Evolutionary conservation across 2,888 invertebrate genomes (phyloP).

Genomic region (Listrodromus nycthemerus): DNA sequence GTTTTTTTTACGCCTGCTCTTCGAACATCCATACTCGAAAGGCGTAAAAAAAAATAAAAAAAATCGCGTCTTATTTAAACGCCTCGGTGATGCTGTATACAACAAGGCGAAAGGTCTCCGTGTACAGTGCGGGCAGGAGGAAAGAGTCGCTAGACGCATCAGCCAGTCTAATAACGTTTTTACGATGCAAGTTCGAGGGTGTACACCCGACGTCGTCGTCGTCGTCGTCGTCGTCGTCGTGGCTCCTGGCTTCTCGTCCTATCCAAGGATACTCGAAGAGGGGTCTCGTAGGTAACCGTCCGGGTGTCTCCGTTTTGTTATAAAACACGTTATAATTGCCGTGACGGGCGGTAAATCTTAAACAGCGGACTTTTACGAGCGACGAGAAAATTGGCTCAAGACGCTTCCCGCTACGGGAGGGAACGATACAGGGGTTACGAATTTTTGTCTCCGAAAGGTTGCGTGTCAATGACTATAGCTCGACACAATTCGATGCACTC

Average conservation of each 20-base stretch:
- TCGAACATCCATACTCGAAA: conserved; percentile 73
- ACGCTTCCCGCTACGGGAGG: conserved; percentile 72
- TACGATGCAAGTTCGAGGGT: conserved; percentile 83
- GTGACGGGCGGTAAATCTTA: conserved; percentile 82
- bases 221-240: conserved; percentile 54
- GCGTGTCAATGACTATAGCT: conserved; percentile 18
- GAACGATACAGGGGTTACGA: conserved; percentile 27
- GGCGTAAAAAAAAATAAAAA: conserved; percentile 75
- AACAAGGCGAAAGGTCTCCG: conserved; percentile 31
- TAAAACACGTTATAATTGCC: conserved; percentile 84
- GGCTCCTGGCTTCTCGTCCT: conserved; percentile 26
- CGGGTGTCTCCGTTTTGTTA: conserved; percentile 70
- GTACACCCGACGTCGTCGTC: conserved; percentile 73
- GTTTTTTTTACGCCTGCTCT: conserved; percentile 62
- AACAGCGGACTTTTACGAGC: conserved; percentile 82
- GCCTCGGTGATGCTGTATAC: conserved; percentile 61
- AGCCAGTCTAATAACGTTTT: conserved; percentile 82
- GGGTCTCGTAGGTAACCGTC: conserved; percentile 40
- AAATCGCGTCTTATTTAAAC: conserved; percentile 83
- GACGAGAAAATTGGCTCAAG: conserved; percentile 81
- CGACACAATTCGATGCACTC: background rate
- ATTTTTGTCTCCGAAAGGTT: conserved; percentile 49
- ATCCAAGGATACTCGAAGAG: conserved; percentile 9
- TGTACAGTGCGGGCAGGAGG: conserved; percentile 33
- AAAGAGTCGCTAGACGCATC: conserved; percentile 53